phyloP scores from a whole-genome alignment of 1,140 invertebrate genomes.

The Drosophila rufa region DNA sequence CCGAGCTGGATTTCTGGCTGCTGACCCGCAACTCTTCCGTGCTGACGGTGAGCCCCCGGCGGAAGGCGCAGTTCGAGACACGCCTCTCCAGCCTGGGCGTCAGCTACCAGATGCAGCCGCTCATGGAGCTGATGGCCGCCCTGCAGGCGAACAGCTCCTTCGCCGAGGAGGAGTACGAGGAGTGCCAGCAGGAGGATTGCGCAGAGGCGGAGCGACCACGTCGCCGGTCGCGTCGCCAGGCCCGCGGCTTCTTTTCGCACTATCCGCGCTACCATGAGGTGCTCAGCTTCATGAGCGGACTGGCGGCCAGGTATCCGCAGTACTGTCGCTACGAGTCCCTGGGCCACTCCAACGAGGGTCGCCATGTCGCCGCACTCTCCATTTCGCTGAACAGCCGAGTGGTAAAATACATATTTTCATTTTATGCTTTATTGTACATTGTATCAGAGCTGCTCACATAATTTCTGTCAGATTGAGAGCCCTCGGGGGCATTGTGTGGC shows the following conservation, averaged over 20 bases:
- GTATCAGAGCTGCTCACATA: background rate
- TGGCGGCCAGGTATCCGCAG: slow-evolving; percentile 74
- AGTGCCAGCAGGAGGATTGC: slow-evolving; percentile 62
- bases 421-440: background rate
- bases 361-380: slow-evolving; percentile 79
- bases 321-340: slow-evolving; percentile 79
- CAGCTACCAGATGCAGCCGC: slow-evolving; percentile 59
- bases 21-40: slow-evolving; percentile 71
- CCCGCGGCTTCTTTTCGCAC: slow-evolving; percentile 74
- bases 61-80: slow-evolving; percentile 58
- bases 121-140: slow-evolving; percentile 71
- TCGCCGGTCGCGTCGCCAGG: slow-evolving; percentile 67
- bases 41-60: slow-evolving; percentile 59
- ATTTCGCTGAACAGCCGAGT: slow-evolving; percentile 75
- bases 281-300: slow-evolving; percentile 75
- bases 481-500: background rate
- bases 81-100: slow-evolving; percentile 57
- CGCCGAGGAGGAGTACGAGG: slow-evolving; percentile 42
- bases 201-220: slow-evolving; percentile 44
- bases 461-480: background rate
- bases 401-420: background rate
- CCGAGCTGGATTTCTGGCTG: slow-evolving; percentile 70
- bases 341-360: slow-evolving; percentile 83
- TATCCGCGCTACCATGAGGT: slow-evolving; percentile 79
- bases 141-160: slow-evolving; percentile 67